A percentile compares a stretch with the other conserved stretches of the same genome.
Conservation (phyloP, 2,888 invertebrate species). For the Trichogramma evanescens region DNA sequence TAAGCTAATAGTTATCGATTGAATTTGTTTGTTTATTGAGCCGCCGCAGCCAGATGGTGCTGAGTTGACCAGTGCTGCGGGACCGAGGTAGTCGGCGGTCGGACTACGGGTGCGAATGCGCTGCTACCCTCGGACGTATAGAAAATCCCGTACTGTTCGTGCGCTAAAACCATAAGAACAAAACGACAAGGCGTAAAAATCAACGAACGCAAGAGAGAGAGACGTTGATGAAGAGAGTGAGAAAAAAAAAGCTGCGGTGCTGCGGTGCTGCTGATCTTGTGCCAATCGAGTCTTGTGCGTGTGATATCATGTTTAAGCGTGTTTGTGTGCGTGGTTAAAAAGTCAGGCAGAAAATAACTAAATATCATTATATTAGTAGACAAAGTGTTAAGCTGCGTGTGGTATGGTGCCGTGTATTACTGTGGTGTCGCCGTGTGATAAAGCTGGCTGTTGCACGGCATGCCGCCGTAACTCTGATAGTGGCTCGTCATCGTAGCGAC, state of each 20-base stretch:
- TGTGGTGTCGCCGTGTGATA: too few relatives aligned
- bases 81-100: constrained; percentile 49
- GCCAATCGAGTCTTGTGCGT: too few relatives aligned
- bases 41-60: constrained; percentile 56
- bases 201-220: constrained; percentile 18
- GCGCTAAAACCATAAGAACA: constrained; percentile 44
- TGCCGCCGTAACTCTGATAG: too few relatives aligned
- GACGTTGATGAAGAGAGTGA: neutral
- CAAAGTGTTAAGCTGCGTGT: too few relatives aligned
- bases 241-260: neutral
- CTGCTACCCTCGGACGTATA: constrained; percentile 49
- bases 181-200: constrained; percentile 36
- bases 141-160: constrained; percentile 48
- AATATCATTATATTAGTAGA: too few relatives aligned
- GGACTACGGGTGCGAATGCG: constrained; percentile 56
- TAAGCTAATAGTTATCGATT: neutral
- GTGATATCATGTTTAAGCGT: too few relatives aligned
- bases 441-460: too few relatives aligned
- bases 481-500: too few relatives aligned
- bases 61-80: constrained; percentile 54
- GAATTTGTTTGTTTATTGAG: constrained; percentile 49
- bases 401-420: too few relatives aligned
- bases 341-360: too few relatives aligned
- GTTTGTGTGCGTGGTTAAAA: too few relatives aligned
- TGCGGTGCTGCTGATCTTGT: too few relatives aligned